Percentiles rank a stretch among this genome's conserved stretches.
Conservation (phyloP, 2,113 vertebrate species). For the Ifrita kowaldi region DNA sequence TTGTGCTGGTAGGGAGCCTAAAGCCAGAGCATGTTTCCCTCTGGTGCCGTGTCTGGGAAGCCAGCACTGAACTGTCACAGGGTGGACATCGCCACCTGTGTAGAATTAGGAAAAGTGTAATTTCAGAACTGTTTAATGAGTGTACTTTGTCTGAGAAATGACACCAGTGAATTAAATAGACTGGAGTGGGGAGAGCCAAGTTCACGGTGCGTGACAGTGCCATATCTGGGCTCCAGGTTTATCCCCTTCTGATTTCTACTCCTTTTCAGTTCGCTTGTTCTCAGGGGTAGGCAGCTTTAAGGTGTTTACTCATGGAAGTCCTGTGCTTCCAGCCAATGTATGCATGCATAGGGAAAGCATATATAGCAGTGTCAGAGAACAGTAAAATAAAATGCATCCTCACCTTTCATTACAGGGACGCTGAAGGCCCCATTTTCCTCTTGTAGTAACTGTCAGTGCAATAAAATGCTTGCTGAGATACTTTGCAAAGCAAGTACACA, state of each 20-base stretch:
- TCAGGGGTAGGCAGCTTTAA: background rate
- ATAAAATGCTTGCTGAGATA: background rate
- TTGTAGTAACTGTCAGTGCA: background rate
- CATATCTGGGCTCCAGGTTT: background rate
- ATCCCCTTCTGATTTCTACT: background rate
- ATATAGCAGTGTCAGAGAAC: background rate
- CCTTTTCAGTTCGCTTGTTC: background rate
- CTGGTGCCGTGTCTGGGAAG: background rate
- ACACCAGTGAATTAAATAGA: background rate
- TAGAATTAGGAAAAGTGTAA: background rate
- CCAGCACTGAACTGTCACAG: background rate
- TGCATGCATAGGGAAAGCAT: background rate
- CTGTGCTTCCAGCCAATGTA: background rate
- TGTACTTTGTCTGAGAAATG: background rate
- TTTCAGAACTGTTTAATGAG: background rate
- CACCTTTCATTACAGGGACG: background rate
- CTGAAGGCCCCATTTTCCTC: background rate
- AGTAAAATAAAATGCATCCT: background rate
- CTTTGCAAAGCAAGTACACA: background rate
- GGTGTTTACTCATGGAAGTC: background rate
- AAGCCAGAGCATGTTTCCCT: fast-evolving
- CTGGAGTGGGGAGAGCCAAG: background rate
- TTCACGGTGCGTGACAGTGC: fast-evolving
- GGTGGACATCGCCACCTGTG: fast-evolving
- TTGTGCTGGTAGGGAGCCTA: background rate